These are phyloP conservation scores for Synanthedon formicaeformis DNA, from an alignment of 2,888 invertebrate genomes.

Conservation along the genomic window DNA sequence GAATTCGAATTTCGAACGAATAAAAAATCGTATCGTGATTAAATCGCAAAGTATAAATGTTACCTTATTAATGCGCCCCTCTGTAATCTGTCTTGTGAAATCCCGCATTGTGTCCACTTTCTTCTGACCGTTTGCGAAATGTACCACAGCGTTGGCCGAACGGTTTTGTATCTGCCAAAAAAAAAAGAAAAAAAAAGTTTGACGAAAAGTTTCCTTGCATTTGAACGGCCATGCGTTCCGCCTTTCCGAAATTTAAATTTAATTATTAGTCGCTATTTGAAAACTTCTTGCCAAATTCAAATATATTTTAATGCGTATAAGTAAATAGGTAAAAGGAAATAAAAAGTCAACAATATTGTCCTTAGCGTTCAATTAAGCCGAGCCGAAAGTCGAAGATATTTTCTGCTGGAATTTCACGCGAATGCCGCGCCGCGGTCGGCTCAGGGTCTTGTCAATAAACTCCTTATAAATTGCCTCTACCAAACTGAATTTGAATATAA, in stretches of 20 bases:
- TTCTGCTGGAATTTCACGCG: constrained; percentile 56
- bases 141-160: constrained; percentile 8
- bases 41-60: constrained; percentile 32
- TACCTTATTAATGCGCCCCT: constrained; percentile 51
- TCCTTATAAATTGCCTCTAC: constrained; percentile 67
- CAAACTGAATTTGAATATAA: constrained; percentile 68
- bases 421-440: constrained; percentile 21
- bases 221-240: background rate
- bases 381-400: constrained; percentile 36
- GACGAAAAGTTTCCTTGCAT: background rate
- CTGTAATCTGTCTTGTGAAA: constrained; percentile 66
- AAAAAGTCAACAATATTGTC: constrained; percentile 60
- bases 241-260: background rate
- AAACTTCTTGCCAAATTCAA: background rate
- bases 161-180: constrained; percentile 1
- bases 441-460: constrained; percentile 63
- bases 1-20: no score
- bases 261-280: background rate
- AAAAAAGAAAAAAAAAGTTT: background rate
- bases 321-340: constrained; percentile 11
- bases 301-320: background rate
- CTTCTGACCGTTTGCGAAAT: constrained; percentile 38
- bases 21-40: background rate
- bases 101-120: constrained; percentile 60
- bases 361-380: constrained; percentile 55